Evolutionary conservation across 2,113 vertebrate genomes (phyloP).

Genomic region (Suricata suricatta): DNA sequence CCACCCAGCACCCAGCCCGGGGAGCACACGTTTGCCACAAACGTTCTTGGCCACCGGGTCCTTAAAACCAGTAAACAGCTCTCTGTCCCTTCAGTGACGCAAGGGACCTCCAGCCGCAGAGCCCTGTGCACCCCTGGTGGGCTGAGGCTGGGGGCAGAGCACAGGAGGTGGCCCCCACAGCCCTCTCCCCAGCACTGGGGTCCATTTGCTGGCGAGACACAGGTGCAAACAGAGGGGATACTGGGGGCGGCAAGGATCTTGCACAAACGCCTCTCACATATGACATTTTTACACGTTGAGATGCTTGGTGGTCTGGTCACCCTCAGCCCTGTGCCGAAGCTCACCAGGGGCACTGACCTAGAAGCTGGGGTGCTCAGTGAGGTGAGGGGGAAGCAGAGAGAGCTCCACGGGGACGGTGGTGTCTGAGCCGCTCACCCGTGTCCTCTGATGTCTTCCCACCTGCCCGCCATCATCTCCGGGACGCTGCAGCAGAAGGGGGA

Average conservation of each 20-base stretch:
- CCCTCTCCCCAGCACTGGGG: background rate
- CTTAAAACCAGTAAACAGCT: background rate
- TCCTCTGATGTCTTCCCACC: background rate
- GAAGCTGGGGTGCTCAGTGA: background rate
- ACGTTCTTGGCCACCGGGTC: background rate
- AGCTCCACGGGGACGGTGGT: too few species aligned
- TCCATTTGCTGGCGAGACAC: background rate
- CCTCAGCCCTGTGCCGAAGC: accelerated
- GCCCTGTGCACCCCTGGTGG: background rate
- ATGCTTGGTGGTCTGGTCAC: background rate
- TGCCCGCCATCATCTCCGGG: background rate
- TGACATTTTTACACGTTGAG: background rate
- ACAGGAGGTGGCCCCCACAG: too few species aligned
- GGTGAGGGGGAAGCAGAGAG: background rate
- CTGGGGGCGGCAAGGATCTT: background rate
- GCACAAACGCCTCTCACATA: background rate
- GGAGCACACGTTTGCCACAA: background rate
- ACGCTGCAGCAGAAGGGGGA: background rate
- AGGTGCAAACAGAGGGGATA: background rate
- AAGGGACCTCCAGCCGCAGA: too few species aligned
- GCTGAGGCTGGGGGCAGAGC: background rate
- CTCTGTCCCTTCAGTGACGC: background rate
- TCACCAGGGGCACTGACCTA: background rate
- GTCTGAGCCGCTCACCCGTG: background rate
- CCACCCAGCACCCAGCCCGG: background rate